Base-by-base conservation (phyloP, 2,797 vertebrate species). In the Octomys mimax region DNA sequence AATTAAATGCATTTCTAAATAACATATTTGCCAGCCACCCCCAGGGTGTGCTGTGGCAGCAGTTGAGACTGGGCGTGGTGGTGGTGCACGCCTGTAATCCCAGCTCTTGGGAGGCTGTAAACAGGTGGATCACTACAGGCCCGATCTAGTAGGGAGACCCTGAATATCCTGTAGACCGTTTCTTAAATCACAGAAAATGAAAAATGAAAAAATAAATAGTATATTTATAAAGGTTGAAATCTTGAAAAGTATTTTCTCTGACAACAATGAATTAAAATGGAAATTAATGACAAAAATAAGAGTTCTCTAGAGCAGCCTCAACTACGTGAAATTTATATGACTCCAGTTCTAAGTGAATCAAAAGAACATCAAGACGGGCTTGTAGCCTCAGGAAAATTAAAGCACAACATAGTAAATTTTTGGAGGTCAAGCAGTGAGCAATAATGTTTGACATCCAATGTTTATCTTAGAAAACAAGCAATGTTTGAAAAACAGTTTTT, bases 1-100 rank as follows among this genome's bases (percentile, higher is more conserved):
- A 87, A 89, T 13, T 71, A 89, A 89, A 64, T 33, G 39, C 2
- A 80, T 81, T 92, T 85, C 7, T 88, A 84, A 77, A 84, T 91
- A 86, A 66, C 80, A 52, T 54, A 64, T 49, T 71, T n/a, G 49
- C 49, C 49, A 49, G 49, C 6, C 49, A 49, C 1, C 49, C 49
- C 6, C 49, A 11, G 49, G 11, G 49, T 11, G 49, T 2, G 49
- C 8, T 49, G 49, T 10, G 49, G 11, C 49, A 49, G 9, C 49
- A 49, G 11, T 49, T 49, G 49, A 49, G 49, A 49, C 49, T 11
- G 11, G 49, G 49, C 2, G 8, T 49, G 49, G 49, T 49, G 11
- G 49, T 49, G 11, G 49, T 11, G 11, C 49, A 2, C 1, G 49
- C 49, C 46, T 49, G 49, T 49, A 49, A 49, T 49, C 8, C 49